These are phyloP conservation scores for Eubasilissa regina DNA, from an alignment of 1,140 invertebrate genomes.

Conservation along the genomic window DNA sequence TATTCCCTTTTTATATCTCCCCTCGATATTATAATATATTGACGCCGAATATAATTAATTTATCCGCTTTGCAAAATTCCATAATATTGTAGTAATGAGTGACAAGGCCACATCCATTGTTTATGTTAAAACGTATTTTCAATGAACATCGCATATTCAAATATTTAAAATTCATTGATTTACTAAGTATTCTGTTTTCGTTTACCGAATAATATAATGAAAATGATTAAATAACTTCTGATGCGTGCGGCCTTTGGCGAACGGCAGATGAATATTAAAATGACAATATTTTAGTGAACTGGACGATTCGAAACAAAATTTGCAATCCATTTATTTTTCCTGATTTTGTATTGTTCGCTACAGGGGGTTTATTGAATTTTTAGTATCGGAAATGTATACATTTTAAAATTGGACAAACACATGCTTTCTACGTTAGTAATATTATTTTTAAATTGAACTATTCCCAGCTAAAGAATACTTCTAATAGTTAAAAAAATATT, in stretches of 20 bases:
- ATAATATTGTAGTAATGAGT: no score
- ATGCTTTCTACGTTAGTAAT: no score
- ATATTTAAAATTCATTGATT: no score
- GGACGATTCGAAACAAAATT: slow-evolving; percentile 28
- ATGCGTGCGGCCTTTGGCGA: background rate
- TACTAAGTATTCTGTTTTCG: slow-evolving; percentile 12
- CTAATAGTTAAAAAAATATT: no score
- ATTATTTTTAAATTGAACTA: no score
- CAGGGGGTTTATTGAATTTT: background rate
- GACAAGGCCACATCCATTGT: no score
- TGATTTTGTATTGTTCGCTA: background rate
- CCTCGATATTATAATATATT: no score
- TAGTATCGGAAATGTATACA: no score
- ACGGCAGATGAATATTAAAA: slow-evolving; percentile 26
- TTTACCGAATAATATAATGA: slow-evolving; percentile 4
- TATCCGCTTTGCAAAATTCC: background rate
- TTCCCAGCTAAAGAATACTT: no score
- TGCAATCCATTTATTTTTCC: background rate
- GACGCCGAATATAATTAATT: background rate
- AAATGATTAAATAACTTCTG: slow-evolving; percentile 29
- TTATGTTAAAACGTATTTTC: no score
- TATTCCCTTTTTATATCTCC: background rate
- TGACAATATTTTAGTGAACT: slow-evolving; percentile 3
- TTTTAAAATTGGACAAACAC: no score
- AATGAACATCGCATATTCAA: no score